Conservation (phyloP, 53 echinoderm and acorn worm genomes). For the Echinometra lucunter region DNA sequence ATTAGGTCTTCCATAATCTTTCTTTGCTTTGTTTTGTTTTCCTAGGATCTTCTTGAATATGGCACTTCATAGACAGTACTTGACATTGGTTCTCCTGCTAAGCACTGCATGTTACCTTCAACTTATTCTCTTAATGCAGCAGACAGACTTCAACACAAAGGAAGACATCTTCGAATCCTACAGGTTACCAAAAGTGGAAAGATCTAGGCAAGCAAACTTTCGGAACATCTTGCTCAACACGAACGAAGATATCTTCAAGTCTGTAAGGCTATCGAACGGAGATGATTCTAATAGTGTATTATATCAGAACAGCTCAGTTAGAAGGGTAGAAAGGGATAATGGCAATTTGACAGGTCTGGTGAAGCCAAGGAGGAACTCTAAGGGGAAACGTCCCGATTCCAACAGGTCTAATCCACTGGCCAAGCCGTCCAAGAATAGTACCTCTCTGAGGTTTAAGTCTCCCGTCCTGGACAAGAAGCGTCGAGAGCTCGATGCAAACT, state of each 20-base stretch:
- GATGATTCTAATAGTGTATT: background rate
- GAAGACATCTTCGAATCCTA: background rate
- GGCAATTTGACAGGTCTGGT: background rate
- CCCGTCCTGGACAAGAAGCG: background rate
- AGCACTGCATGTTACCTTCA: slow-evolving; percentile 11
- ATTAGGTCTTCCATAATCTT: too few relatives aligned
- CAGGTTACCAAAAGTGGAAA: too few relatives aligned
- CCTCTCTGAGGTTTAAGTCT: background rate
- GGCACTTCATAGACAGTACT: background rate
- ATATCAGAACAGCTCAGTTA: background rate
- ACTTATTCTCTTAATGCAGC: background rate
- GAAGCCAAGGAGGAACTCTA: background rate
- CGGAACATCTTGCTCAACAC: too few relatives aligned
- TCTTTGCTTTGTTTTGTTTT: background rate
- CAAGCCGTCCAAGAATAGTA: background rate
- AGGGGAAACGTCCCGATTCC: background rate
- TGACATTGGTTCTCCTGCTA: background rate
- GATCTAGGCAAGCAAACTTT: too few relatives aligned
- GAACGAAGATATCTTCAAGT: too few relatives aligned
- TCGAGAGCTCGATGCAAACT: background rate
- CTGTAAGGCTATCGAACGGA: too few relatives aligned
- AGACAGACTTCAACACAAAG: background rate
- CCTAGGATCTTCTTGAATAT: background rate
- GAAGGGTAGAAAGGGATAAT: background rate
- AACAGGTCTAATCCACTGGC: background rate